A percentile compares a stretch with the other conserved stretches of the same genome.
Conservation (phyloP, 2,113 vertebrate species). For the Ailurus styani region DNA sequence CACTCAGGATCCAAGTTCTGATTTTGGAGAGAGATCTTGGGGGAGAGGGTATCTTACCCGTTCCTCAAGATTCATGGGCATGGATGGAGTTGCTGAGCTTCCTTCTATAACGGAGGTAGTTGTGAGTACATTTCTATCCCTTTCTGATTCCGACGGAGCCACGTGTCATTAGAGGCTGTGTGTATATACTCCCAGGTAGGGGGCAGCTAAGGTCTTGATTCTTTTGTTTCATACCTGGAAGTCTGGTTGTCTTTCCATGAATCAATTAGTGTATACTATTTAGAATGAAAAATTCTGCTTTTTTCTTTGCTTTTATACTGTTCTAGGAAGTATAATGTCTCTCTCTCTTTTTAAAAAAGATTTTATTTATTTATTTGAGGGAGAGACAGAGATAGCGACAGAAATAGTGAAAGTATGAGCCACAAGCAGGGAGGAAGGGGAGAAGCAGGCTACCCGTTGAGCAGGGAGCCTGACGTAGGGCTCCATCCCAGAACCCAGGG, state of each 20-base stretch:
- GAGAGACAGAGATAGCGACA: background rate
- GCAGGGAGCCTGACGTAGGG: background rate
- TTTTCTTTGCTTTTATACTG: conserved; percentile 19
- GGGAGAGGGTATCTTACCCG: background rate
- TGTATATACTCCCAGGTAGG: background rate
- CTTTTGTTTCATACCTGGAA: background rate
- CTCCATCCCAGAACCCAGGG: background rate
- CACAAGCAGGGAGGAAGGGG: background rate
- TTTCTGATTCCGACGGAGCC: background rate
- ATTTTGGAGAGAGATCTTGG: background rate
- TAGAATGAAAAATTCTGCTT: background rate
- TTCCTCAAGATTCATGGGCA: background rate
- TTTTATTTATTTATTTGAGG: background rate
- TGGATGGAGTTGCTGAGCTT: background rate
- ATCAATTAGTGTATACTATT: background rate
- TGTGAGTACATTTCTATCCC: background rate
- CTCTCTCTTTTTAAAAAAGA: background rate
- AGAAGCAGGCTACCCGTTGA: background rate
- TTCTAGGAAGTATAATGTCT: background rate
- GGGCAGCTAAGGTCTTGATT: background rate
- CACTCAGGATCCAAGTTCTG: background rate
- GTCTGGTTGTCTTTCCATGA: background rate
- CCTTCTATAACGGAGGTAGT: background rate
- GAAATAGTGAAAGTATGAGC: background rate
- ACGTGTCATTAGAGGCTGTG: background rate